phyloP scores from a whole-genome alignment of 2,113 vertebrate species.

The Heloderma charlesbogerti region DNA sequence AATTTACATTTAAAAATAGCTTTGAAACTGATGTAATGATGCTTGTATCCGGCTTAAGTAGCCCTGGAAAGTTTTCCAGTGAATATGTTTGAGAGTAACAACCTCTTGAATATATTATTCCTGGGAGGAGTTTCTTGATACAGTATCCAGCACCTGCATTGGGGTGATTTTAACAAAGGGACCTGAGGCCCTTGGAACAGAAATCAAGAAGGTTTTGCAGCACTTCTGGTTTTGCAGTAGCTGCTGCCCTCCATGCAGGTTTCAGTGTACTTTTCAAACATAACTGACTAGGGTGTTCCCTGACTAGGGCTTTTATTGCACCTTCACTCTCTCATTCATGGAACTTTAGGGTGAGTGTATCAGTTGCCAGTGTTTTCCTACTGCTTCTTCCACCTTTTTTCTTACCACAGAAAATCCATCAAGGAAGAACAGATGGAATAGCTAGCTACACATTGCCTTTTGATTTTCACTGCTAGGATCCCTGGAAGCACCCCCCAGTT shows the following conservation, averaged over 20 bases:
- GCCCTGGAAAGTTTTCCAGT: constrained; percentile 55
- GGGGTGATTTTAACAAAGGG: not conserved
- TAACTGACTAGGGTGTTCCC: too few species aligned
- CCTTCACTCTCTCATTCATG: too few species aligned
- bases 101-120: not conserved
- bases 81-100: not conserved
- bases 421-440: too few species aligned
- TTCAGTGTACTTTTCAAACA: not conserved
- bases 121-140: not conserved
- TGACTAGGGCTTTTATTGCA: too few species aligned
- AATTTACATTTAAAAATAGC: not conserved
- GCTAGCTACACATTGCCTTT: too few species aligned
- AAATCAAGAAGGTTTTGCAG: not conserved
- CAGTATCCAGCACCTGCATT: not conserved
- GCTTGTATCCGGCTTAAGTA: not conserved
- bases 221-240: not conserved
- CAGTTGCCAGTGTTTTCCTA: too few species aligned
- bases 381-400: too few species aligned
- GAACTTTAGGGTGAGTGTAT: too few species aligned
- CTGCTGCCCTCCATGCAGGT: not conserved
- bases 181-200: too few species aligned
- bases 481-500: not conserved
- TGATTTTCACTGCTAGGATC: too few species aligned
- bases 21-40: constrained; percentile 18
- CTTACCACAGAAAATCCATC: too few species aligned